Evolutionary conservation across 2,888 invertebrate genomes (phyloP), one percentile per base, ranked within the genome.

Genomic region (Drosophila percnosoma): DNA sequence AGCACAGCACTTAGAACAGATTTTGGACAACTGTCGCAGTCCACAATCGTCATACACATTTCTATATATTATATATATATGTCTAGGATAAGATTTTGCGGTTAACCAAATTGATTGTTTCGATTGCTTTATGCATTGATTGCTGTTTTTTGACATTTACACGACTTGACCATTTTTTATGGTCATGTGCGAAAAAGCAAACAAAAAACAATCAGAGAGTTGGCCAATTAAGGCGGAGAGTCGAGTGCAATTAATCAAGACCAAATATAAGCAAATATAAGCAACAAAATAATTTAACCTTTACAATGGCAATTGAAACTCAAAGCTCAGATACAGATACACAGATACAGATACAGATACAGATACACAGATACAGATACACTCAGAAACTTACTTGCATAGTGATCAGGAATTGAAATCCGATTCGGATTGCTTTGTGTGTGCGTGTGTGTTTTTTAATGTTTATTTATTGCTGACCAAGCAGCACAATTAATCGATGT

Each of bases 241-340:
- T 71, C 76, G 76, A 89, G 79, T 85, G 81, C 86, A 87, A 87
- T 89, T 87, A 87, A 89, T 87, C 90, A 90, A 83, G 78, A 82
- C 88, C 85, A 89, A 83, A 89, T 85, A 85, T 77, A 87, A 78
- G 65, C 83, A 45, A 45, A 45, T 45, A 82, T 76, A 72, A 75
- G 63, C 89, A 75, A 87, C 87, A 87, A 85, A 90, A 82, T 83
- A 83, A 88, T 89, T 89, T 88, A 87, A 89, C 87, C 87, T 87
- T 87, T 87, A 59, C 73, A 75, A 72, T 64, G 70, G 73, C 90
- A 89, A 89, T 89, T 87, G 89, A 89, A 83, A 24, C 45, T 15
- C 53, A 36, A 18, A 54, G 58, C 49, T 51, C 51, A 62, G 57
- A 36, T n/a, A 58, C 57, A 61, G 51, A 60, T 57, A 59, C 42